phyloP scores from a whole-genome alignment of 2,888 invertebrate species.

The Spodoptera picta region DNA sequence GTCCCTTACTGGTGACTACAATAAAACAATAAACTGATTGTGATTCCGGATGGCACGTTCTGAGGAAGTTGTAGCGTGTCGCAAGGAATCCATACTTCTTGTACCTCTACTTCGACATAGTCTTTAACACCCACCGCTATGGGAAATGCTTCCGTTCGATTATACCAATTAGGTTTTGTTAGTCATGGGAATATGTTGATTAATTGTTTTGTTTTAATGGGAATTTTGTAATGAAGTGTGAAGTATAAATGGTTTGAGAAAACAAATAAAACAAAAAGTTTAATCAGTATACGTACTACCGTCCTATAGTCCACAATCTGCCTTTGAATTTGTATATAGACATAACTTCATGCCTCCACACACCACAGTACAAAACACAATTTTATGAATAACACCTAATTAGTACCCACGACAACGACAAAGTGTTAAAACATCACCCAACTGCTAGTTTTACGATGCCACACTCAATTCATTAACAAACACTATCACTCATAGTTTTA shows the following conservation, averaged over 20 bases:
- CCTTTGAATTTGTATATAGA: too few species aligned
- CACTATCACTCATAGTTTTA: conserved; percentile 21
- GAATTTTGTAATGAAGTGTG: too few species aligned
- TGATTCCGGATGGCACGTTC: conserved; percentile 73
- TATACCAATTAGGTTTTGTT: conserved; percentile 23
- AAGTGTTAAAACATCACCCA: conserved; percentile 10
- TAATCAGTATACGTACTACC: too few species aligned
- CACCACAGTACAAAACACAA: too few species aligned
- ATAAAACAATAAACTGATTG: conserved; percentile 72
- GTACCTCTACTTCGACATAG: conserved; percentile 37
- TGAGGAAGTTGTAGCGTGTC: conserved; percentile 77
- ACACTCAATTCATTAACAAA: conserved; percentile 19
- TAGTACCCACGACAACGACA: too few species aligned
- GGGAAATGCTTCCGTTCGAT: conserved; percentile 51
- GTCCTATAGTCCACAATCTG: too few species aligned
- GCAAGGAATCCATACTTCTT: conserved; percentile 52
- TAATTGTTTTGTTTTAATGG: background rate
- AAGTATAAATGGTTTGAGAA: too few species aligned
- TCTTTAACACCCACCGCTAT: conserved; percentile 34
- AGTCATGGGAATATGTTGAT: conserved; percentile 24
- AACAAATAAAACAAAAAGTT: too few species aligned
- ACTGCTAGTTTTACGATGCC: conserved; percentile 3
- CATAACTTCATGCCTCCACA: too few species aligned
- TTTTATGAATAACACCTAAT: too few species aligned
- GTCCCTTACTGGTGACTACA: conserved; percentile 50